Conservation (phyloP, 2,113 vertebrate genomes). For the Oceanodroma tethys region DNA sequence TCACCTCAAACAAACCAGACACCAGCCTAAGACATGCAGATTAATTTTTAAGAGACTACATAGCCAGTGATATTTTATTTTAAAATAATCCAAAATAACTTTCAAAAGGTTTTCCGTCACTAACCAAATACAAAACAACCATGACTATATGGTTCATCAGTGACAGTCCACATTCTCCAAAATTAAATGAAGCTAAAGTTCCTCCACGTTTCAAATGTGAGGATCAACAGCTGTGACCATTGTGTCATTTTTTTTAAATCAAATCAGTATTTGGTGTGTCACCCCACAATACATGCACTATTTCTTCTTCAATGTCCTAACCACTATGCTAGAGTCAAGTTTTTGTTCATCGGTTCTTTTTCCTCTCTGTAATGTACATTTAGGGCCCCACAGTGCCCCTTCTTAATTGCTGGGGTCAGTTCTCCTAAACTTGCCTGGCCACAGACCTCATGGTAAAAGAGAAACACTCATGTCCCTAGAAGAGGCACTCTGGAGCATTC, state of each 20-base stretch:
- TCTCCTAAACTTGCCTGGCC: not conserved
- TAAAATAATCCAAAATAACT: not conserved
- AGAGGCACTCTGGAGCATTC: not conserved
- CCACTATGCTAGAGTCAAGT: not conserved
- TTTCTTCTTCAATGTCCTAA: not conserved
- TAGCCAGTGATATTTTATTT: not conserved
- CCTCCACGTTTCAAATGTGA: not conserved
- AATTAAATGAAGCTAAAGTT: not conserved
- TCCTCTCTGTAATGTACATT: not conserved
- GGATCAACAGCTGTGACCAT: not conserved
- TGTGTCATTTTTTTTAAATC: not conserved
- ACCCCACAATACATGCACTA: not conserved
- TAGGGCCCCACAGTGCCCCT: not conserved
- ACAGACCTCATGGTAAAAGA: not conserved
- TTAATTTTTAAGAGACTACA: not conserved
- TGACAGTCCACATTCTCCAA: not conserved
- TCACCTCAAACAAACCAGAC: not conserved
- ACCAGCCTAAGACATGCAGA: not conserved
- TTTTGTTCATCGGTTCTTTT: not conserved
- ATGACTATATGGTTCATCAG: not conserved
- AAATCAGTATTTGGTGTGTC: not conserved
- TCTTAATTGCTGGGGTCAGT: not conserved
- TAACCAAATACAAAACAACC: not conserved
- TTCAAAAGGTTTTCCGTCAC: not conserved
- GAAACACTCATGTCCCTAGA: not conserved